phyloP scores from a whole-genome alignment of 1,140 invertebrate species.

The Drosophila ambigua region DNA sequence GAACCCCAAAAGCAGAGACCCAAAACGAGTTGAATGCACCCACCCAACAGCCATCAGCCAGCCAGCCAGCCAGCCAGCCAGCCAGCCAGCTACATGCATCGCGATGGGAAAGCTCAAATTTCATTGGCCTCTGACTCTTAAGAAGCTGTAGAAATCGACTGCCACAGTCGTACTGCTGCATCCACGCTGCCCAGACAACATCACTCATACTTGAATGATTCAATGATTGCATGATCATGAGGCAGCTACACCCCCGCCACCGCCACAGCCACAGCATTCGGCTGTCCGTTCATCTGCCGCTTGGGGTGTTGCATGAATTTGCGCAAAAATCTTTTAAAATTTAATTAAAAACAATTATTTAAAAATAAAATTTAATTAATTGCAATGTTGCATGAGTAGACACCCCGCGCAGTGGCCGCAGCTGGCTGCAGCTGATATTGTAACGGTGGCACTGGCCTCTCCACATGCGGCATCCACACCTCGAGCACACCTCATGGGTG shows the following conservation, averaged over 20 bases:
- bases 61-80: conserved; percentile 15
- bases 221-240: conserved; percentile 73
- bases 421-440: conserved; percentile 42
- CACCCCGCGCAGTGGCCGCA: conserved; percentile 37
- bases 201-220: conserved; percentile 60
- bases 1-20: not conserved
- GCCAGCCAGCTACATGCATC: no score
- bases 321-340: conserved; percentile 67
- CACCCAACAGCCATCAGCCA: conserved; percentile 15
- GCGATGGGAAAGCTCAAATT: conserved; percentile 50
- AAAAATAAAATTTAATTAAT: conserved; percentile 82
- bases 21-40: conserved; percentile 63
- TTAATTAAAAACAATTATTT: conserved; percentile 82
- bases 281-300: conserved; percentile 44
- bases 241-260: conserved; percentile 42
- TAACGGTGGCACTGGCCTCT: conserved; percentile 78
- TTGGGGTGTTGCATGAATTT: conserved; percentile 68
- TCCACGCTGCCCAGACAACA: conserved; percentile 25
- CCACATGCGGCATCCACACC: conserved; percentile 67
- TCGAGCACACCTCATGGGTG: conserved; percentile 56
- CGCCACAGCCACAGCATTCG: conserved; percentile 19
- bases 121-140: conserved; percentile 71
- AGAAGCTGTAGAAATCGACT: conserved; percentile 50
- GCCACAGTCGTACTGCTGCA: not conserved
- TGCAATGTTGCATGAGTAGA: conserved; percentile 80